A percentile compares a stretch with the other conserved stretches of the same genome.
phyloP scores from a whole-genome alignment of 2,113 vertebrate genomes.

The Agelaius tricolor region DNA sequence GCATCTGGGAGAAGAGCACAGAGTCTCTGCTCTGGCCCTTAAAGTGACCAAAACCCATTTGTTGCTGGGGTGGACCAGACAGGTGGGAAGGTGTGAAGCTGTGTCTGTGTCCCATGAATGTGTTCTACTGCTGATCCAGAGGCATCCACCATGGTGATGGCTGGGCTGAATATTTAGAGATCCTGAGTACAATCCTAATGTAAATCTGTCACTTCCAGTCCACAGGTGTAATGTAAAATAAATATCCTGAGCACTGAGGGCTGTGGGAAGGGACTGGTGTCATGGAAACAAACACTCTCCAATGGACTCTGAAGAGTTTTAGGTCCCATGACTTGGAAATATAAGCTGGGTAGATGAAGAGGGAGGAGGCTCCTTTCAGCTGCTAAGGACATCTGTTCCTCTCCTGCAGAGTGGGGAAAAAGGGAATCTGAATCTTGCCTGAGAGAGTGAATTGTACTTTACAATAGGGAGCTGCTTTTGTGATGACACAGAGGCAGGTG shows the following conservation, averaged over 20 bases:
- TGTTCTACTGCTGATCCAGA: background rate
- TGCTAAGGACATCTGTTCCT: constrained; percentile 17
- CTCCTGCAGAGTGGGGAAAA: background rate
- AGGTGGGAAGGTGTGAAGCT: background rate
- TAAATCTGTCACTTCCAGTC: background rate
- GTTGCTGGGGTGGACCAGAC: background rate
- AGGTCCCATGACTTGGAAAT: background rate
- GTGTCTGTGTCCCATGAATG: background rate
- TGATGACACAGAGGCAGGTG: constrained; percentile 35
- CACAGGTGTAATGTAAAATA: background rate
- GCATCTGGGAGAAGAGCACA: background rate
- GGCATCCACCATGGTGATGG: background rate
- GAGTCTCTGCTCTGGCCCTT: background rate
- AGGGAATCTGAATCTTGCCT: background rate
- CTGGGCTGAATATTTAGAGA: background rate
- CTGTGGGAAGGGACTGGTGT: background rate
- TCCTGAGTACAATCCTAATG: background rate
- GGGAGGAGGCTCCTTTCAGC: background rate
- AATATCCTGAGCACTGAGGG: background rate
- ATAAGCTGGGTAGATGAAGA: background rate
- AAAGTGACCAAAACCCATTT: background rate
- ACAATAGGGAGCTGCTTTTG: background rate
- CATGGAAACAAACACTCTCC: background rate
- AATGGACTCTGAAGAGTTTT: background rate
- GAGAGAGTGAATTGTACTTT: background rate